These are phyloP conservation scores for Bombylius discolor DNA, from an alignment of 2,888 invertebrate species.

Conservation along the genomic window DNA sequence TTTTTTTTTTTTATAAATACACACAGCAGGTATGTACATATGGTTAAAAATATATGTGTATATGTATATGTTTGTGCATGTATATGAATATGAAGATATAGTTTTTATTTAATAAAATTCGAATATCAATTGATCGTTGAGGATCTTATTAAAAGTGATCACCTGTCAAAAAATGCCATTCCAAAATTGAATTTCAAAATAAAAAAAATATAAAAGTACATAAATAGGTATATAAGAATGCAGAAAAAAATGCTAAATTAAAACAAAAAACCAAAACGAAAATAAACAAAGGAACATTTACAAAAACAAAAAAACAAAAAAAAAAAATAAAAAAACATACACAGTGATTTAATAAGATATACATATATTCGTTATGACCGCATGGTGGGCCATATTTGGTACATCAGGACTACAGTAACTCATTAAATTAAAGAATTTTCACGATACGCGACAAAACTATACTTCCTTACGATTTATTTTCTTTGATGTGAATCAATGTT, in stretches of 20 bases:
- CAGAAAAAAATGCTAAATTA: background rate
- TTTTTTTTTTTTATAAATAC: too few species aligned
- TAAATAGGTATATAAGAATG: background rate
- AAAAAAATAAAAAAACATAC: background rate
- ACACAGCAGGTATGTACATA: too few species aligned
- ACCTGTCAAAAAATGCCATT: too few species aligned
- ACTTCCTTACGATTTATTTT: conserved; percentile 5
- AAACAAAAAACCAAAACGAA: background rate
- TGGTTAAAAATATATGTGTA: too few species aligned
- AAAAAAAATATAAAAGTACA: background rate
- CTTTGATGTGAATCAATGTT: background rate
- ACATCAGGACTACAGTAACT: conserved; percentile 2
- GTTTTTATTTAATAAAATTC: too few species aligned
- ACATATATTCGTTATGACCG: background rate
- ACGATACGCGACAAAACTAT: conserved; percentile 6
- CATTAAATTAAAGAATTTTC: conserved; percentile 6
- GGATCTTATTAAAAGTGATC: too few species aligned
- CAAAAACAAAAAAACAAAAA: background rate
- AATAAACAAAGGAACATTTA: background rate
- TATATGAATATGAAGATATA: too few species aligned
- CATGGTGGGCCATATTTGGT: background rate
- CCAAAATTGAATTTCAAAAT: too few species aligned
- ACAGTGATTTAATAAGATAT: background rate
- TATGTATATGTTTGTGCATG: too few species aligned
- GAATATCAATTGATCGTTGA: too few species aligned